These are phyloP conservation scores for Delphinus delphis DNA, from an alignment of 2,113 vertebrate genomes.

Conservation along the genomic window DNA sequence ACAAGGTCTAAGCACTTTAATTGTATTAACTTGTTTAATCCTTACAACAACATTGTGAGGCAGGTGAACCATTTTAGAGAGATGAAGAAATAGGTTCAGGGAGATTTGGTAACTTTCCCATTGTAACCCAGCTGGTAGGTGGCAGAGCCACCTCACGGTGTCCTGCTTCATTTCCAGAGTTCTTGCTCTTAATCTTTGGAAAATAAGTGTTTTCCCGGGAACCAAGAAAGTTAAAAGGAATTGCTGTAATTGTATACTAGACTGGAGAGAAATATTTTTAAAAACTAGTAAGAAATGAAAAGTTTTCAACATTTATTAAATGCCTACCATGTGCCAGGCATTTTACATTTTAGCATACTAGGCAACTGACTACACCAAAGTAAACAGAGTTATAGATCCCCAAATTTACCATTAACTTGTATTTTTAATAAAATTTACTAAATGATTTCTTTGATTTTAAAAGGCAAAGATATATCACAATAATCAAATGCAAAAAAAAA, in stretches of 20 bases:
- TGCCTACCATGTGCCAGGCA: background rate
- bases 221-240: constrained; percentile 1
- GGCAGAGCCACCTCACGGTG: background rate
- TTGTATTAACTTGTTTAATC: background rate
- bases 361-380: background rate
- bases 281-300: background rate
- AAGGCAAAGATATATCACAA: background rate
- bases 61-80: background rate
- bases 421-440: constrained; percentile 21
- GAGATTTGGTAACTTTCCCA: background rate
- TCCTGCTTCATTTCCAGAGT: background rate
- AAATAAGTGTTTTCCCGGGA: constrained; percentile 9
- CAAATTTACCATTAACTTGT: background rate
- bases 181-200: background rate
- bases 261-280: background rate
- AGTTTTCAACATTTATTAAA: background rate
- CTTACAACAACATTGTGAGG: background rate
- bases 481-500: constrained; percentile 20
- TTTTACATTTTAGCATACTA: background rate
- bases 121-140: background rate
- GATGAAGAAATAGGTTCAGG: background rate
- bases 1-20: background rate
- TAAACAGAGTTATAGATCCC: background rate
- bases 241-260: background rate
- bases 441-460: constrained; percentile 37